Percentiles rank a stretch among this genome's conserved stretches.
Evolutionary conservation across 92 coral and sea anemone genomes (phyloP).

Genomic region (Zoanthus sansibaricus): DNA sequence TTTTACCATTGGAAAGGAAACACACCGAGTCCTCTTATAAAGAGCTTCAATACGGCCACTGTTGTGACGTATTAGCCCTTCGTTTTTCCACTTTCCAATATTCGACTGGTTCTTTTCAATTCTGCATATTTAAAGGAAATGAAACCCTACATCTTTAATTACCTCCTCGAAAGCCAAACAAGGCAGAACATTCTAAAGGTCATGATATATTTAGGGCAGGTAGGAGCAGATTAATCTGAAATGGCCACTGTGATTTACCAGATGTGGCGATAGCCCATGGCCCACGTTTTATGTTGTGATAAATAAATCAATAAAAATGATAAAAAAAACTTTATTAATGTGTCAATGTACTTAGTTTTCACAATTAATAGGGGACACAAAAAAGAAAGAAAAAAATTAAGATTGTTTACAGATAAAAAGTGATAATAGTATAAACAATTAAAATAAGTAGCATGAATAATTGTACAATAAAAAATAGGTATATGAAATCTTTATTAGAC

Average conservation of each 20-base stretch:
- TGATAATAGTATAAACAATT: too few species aligned
- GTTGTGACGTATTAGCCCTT: neutral
- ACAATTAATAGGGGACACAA: too few species aligned
- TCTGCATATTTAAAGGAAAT: neutral
- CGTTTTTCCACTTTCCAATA: neutral
- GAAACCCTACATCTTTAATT: neutral
- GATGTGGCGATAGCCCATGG: neutral
- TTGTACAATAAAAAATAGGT: too few species aligned
- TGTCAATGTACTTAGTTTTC: too few species aligned
- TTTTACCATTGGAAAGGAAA: neutral
- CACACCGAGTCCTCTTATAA: neutral
- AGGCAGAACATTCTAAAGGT: neutral
- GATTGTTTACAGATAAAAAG: too few species aligned
- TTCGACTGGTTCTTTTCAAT: neutral
- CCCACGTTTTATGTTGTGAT: neutral
- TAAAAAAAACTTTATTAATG: too few species aligned
- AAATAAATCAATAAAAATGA: neutral
- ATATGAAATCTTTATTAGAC: too few species aligned
- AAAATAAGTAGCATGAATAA: too few species aligned
- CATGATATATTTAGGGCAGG: neutral
- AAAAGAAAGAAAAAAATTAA: too few species aligned
- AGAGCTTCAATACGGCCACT: neutral
- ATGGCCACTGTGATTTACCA: neutral
- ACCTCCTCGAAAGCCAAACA: neutral
- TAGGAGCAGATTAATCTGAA: neutral